Evolutionary conservation across 1,140 invertebrate species (phyloP).

Genomic region (Drosophila pseudoobscura): DNA sequence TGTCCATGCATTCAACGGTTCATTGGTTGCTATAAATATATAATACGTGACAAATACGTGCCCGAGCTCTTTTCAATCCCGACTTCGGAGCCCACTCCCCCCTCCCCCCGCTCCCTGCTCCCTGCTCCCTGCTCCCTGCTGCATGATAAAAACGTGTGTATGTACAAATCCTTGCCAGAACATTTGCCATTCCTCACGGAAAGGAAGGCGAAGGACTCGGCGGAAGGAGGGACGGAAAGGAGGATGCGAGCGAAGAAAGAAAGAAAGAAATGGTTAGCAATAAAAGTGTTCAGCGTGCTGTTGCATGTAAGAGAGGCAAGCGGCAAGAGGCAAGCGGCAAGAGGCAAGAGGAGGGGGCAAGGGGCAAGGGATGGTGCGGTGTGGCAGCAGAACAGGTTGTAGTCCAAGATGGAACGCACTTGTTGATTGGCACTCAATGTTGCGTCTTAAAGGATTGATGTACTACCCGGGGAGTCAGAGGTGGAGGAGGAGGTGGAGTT

Average conservation of each 20-base stretch:
- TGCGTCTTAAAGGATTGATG: slow-evolving; percentile 80
- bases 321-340: not conserved
- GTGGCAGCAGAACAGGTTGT: slow-evolving; percentile 16
- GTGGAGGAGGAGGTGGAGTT: not conserved
- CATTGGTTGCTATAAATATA: slow-evolving; percentile 82
- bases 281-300: slow-evolving; percentile 78
- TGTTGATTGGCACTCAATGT: slow-evolving; percentile 81
- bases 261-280: slow-evolving; percentile 75
- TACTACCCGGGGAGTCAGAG: slow-evolving; percentile 31
- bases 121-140: not conserved
- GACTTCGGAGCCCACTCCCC: not conserved
- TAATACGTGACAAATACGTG: slow-evolving; percentile 81
- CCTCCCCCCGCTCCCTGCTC: not conserved
- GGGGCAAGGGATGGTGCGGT: not conserved
- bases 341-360: not conserved
- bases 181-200: slow-evolving; percentile 50
- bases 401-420: slow-evolving; percentile 75
- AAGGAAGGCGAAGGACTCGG: not conserved
- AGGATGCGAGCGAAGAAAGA: not conserved
- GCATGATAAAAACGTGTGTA: slow-evolving; percentile 36
- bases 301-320: slow-evolving; percentile 45
- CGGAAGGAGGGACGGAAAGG: slow-evolving; percentile 6
- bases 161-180: slow-evolving; percentile 69
- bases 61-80: slow-evolving; percentile 78
- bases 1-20: slow-evolving; percentile 77